Base-by-base conservation (phyloP, 2,888 invertebrate genomes). In the Charanyca ferruginea region DNA sequence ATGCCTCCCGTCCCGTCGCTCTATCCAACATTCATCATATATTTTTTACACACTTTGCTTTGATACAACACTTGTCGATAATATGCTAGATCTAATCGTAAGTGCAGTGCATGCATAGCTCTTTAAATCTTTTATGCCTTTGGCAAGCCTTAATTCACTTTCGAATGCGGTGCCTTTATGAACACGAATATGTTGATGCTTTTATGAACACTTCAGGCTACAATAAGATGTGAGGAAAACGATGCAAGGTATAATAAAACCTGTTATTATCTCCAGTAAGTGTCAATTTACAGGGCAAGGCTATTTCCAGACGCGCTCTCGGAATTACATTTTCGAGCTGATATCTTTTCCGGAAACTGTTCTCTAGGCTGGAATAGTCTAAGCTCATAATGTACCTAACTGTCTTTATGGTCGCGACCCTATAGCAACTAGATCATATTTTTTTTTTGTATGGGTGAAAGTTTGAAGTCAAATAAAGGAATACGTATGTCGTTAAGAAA, bases 231-330 rank as follows among this genome's bases (percentile, higher is more conserved):
- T 4, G 18, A 42, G 41, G 28, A 54, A 42, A 55, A 49, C 38
- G 9, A 41, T 51, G 20, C 41, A 18, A 49, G 22, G 22, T 4
- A 18, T 11, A 23, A 51, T 65, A 77, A 57, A 45, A 66, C 35
- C 32, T 48, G 42, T 52, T 58, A 47, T 67, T 79, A 79, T 79
- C 79, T 59, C 18, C n/a, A 8, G 16, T 55, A 48, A 66, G 74
- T 74, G 69, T 68, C 69, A 52, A 74, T 75, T 55, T 41, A 28
- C n/a, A 59, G 45, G 3, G 16, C 23, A 41, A 44, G 32, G 41
- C 32, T 44, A 73, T 74, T 47, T 35, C 25, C 7, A 16, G 38
- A 23, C 53, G 22, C 20, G 41, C 22, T 47, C 51, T 22, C 2
- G 18, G 22, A 41, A 62, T 38, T 9, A 62, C 51, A 74, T 62